Percentiles rank a stretch among this genome's conserved stretches.
Evolutionary conservation across 2,888 invertebrate genomes (phyloP).

Genomic region (Meiosimyza decipiens): DNA sequence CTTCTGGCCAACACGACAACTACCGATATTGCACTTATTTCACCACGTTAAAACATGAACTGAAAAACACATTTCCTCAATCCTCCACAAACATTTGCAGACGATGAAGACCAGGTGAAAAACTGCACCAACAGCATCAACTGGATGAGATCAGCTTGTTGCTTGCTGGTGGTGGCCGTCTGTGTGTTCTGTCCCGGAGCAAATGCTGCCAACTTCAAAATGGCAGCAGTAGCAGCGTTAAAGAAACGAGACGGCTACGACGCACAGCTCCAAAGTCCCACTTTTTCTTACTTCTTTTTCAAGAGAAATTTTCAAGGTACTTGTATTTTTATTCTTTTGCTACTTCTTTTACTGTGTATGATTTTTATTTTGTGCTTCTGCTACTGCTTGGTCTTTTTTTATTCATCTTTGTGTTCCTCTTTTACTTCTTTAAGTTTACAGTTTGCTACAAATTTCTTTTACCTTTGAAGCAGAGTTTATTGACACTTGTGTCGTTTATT

Average conservation of each 20-base stretch:
- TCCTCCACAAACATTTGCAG: neutral
- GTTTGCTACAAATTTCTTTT: constrained; percentile 28
- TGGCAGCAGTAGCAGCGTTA: neutral
- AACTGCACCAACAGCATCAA: neutral
- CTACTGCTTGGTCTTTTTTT: constrained; percentile 8
- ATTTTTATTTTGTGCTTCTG: neutral
- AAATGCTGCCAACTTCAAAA: neutral
- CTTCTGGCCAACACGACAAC: no score
- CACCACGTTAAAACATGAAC: no score
- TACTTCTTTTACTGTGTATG: constrained; percentile 7
- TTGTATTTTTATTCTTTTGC: constrained; percentile 13
- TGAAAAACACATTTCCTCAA: neutral
- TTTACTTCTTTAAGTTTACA: constrained; percentile 13
- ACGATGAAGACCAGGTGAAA: neutral
- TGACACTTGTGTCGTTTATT: constrained; percentile 57
- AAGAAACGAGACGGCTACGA: neutral
- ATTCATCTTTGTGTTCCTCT: constrained; percentile 8
- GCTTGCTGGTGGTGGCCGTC: neutral
- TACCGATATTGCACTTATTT: no score
- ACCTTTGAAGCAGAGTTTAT: constrained; percentile 53
- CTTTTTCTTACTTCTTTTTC: neutral
- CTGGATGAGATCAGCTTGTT: neutral
- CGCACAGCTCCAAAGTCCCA: constrained; percentile 9
- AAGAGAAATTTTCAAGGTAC: constrained; percentile 22
- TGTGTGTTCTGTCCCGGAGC: neutral